Conservation (phyloP, 64 coral and sea anemone species). For the Catalaphyllia jardinei region DNA sequence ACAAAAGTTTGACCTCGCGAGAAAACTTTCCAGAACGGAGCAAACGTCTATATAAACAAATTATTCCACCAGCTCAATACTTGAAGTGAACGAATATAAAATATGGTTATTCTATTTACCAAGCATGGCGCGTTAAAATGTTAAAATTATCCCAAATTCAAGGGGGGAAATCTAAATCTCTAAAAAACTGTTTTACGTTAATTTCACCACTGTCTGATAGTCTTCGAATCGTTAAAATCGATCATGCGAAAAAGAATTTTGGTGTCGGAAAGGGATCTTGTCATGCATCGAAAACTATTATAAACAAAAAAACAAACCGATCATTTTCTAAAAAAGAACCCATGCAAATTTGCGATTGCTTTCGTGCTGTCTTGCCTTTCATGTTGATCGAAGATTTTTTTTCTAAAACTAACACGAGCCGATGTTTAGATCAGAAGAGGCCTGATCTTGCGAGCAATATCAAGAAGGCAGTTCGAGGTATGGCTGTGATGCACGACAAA, state of each 20-base stretch:
- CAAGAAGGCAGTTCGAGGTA: conserved; percentile 12
- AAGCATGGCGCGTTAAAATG: conserved; percentile 36
- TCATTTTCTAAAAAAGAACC: conserved; percentile 33
- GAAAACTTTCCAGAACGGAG: neutral
- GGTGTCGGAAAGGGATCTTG: conserved; percentile 15
- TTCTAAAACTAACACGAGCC: neutral
- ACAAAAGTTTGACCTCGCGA: neutral
- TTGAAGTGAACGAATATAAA: conserved; percentile 35
- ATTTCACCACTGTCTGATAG: neutral
- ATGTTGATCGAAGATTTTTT: neutral
- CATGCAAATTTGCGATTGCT: conserved; percentile 22
- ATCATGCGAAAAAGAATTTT: conserved; percentile 44
- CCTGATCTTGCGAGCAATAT: conserved; percentile 40
- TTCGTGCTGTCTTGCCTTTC: neutral
- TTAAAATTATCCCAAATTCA: conserved; percentile 32
- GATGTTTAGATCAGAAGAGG: conserved; percentile 28
- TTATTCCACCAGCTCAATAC: conserved; percentile 15
- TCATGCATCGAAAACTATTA: conserved; percentile 13
- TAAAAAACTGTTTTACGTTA: neutral
- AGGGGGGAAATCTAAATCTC: conserved; percentile 9
- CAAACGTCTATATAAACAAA: neutral
- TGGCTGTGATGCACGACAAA: conserved; percentile 39
- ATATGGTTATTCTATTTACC: conserved; percentile 35
- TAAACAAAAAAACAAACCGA: conserved; percentile 34
- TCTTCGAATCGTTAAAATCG: neutral